Evolutionary conservation across 2,888 invertebrate genomes (phyloP).

Genomic region (Thelaira solivaga): DNA sequence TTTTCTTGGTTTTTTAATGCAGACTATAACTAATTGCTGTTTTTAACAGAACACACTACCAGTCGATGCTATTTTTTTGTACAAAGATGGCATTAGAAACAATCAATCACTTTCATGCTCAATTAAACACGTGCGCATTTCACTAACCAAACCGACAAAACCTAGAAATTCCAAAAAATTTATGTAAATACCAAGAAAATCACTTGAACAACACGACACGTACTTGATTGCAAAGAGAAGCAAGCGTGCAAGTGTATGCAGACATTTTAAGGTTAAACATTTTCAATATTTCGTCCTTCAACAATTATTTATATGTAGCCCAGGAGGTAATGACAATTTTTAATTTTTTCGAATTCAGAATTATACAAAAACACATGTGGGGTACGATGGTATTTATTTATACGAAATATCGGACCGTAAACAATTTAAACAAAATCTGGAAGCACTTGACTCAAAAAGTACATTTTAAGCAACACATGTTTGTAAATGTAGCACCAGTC

Average conservation of each 20-base stretch:
- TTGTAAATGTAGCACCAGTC: neutral
- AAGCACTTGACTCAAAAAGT: slow-evolving; percentile 40
- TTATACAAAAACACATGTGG: slow-evolving; percentile 5
- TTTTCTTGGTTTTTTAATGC: no score
- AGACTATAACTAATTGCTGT: no score
- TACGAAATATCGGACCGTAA: no score
- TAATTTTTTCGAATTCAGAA: no score
- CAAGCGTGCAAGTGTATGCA: no score
- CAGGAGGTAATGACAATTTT: no score
- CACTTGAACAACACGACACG: slow-evolving; percentile 9
- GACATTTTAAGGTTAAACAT: slow-evolving; percentile 2
- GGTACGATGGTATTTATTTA: no score
- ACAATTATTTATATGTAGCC: no score
- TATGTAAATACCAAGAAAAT: neutral
- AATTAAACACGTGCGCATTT: slow-evolving; percentile 9
- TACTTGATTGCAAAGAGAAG: neutral
- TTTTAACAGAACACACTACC: no score
- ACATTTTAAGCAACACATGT: neutral
- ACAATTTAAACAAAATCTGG: no score
- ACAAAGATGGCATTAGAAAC: neutral
- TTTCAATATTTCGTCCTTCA: neutral
- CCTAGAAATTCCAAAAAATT: slow-evolving; percentile 14
- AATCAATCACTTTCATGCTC: neutral
- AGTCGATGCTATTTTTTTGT: no score
- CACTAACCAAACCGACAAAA: slow-evolving; percentile 31